Conservation (phyloP, 2,113 vertebrate genomes). For the Leucoraja erinaceus region DNA sequence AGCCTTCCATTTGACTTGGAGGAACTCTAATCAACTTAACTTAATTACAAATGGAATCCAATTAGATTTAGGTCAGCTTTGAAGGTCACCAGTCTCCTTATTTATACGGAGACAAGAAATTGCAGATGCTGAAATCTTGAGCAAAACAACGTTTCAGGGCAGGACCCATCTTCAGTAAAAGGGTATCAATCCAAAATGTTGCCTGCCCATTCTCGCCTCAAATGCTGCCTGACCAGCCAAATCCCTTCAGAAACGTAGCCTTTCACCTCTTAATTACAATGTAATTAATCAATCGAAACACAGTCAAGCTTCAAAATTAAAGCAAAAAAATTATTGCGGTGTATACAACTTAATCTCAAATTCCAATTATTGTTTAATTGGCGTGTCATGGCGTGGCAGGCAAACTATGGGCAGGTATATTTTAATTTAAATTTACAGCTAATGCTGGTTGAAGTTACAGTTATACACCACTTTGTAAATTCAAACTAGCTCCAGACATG, state of each 20-base stretch:
- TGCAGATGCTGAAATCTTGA: too few relatives aligned
- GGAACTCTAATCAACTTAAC: background rate
- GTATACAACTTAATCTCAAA: background rate
- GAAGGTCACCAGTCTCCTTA: background rate
- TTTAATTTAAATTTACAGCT: background rate
- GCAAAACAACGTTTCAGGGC: too few relatives aligned
- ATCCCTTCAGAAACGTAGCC: too few relatives aligned
- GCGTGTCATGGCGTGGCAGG: background rate
- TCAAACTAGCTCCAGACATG: background rate
- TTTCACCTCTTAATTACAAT: too few relatives aligned
- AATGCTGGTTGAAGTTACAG: background rate
- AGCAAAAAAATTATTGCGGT: background rate
- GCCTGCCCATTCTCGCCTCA: too few relatives aligned
- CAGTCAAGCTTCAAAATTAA: background rate
- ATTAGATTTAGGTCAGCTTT: conserved; percentile 24
- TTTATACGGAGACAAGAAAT: background rate
- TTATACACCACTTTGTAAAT: background rate
- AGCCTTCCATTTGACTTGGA: background rate
- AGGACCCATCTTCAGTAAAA: too few relatives aligned
- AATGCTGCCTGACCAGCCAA: too few relatives aligned
- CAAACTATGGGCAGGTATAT: background rate
- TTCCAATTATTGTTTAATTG: background rate
- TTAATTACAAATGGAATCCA: conserved; percentile 4
- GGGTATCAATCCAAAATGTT: too few relatives aligned
- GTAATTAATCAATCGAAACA: background rate